A percentile compares a stretch with the other conserved stretches of the same genome.
Conservation (phyloP, 2,113 vertebrate genomes). For the Pomatorhinus ruficollis region DNA sequence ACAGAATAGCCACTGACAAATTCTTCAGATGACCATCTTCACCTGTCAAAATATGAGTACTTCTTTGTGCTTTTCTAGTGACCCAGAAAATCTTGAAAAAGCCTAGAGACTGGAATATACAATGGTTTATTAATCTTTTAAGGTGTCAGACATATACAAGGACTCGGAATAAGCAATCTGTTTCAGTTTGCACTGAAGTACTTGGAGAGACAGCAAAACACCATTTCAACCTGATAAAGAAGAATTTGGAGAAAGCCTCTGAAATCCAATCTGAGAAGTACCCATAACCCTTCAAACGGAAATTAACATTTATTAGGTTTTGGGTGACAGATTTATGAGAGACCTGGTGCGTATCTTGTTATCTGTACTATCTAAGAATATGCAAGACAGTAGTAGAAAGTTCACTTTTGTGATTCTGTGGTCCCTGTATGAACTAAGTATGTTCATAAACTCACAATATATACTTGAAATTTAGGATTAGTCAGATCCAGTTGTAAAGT, state of each 20-base stretch:
- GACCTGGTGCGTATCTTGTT: fast-evolving
- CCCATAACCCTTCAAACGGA: neutral
- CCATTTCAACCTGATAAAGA: neutral
- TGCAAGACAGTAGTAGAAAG: fast-evolving
- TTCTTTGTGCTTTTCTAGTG: neutral
- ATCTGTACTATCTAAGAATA: neutral
- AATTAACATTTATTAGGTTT: neutral
- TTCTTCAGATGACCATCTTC: neutral
- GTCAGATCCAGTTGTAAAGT: neutral
- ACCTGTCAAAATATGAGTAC: neutral
- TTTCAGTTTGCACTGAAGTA: neutral
- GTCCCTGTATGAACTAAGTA: fast-evolving
- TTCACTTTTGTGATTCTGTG: too few relatives aligned
- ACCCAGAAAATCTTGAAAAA: neutral
- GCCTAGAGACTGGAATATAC: fast-evolving
- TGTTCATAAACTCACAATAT: neutral
- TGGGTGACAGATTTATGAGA: neutral
- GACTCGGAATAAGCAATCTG: fast-evolving
- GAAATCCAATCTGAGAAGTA: neutral
- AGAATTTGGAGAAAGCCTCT: neutral
- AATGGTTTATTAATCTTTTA: neutral
- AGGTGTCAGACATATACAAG: fast-evolving
- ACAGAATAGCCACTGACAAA: neutral
- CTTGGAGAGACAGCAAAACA: neutral
- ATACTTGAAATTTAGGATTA: neutral